Conservation (phyloP, 2,888 invertebrate species). For the Hyles lineata region DNA sequence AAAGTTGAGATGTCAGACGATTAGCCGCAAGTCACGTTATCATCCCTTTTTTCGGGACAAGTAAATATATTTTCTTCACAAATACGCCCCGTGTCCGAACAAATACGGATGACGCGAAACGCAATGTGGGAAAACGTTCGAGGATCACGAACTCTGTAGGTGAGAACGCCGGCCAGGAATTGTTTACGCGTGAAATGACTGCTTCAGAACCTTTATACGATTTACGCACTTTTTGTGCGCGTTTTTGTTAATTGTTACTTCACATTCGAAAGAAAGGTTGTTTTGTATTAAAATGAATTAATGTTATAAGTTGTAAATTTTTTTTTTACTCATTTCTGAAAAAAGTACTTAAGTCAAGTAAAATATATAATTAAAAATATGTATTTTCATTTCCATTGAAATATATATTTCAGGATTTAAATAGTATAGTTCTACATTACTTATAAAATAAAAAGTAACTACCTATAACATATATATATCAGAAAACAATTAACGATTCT, state of each 20-base stretch:
- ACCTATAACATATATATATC: no score
- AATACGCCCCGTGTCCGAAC: slow-evolving; percentile 36
- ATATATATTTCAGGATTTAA: no score
- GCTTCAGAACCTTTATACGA: not conserved
- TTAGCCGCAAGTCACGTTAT: slow-evolving; percentile 73
- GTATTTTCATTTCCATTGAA: no score
- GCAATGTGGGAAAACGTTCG: slow-evolving; percentile 13
- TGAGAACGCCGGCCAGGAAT: not conserved
- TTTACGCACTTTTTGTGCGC: not conserved
- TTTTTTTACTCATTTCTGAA: no score
- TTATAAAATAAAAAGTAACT: no score
- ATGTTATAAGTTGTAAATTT: no score
- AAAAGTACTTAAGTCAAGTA: no score
- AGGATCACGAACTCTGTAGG: slow-evolving; percentile 10
- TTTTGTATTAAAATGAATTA: no score
- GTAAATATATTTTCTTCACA: slow-evolving; percentile 61
- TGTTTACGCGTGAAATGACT: not conserved
- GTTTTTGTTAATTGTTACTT: not conserved
- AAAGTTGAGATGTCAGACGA: slow-evolving; percentile 79
- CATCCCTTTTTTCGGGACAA: slow-evolving; percentile 60
- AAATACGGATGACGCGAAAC: slow-evolving; percentile 38
- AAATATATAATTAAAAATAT: no score
- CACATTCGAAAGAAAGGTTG: not conserved
- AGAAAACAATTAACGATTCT: no score
- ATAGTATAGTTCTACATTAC: no score